Base-by-base conservation (phyloP, 2,888 invertebrate species). In the Drosophila fulvimacula region DNA sequence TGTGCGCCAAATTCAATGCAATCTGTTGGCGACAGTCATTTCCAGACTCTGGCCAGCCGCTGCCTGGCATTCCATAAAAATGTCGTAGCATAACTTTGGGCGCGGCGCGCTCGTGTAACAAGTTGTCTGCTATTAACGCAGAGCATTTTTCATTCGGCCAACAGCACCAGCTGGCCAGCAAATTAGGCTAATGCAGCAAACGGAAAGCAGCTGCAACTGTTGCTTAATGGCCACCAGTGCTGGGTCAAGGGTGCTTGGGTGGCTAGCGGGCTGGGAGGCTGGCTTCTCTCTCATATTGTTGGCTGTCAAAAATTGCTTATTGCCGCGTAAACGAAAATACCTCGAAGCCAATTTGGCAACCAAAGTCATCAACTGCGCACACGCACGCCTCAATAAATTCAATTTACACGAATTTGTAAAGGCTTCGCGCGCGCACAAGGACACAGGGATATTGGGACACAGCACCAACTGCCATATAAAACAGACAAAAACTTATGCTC, bases 381-480 rank as follows among this genome's bases (percentile, higher is more conserved):
- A 85, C 81, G 76, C 83, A 88, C 75, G 89, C 89, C 83, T 76
- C 86, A 79, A 88, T 88, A 89, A 87, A 89, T 87, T 87, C 89
- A 87, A 87, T 89, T 87, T 89, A 82, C 89, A 79, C 85, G 79
- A 89, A 82, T 89, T 89, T 89, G 82, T 81, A 81, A 81, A 85
- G 89, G 89, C 73, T 81, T 65, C 76, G 66, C 73, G 69, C 15
- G 59, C 77, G 67, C 15, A 36, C 32, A 55, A 9, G 36, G 44
- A 57, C 27, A 44, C 53, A n/a, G n/a, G n/a, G n/a, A n/a, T n/a
- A n/a, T n/a, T n/a, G n/a, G n/a, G n/a, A n/a, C n/a, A 59, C 38
- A 38, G 49, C 38, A 53, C 42, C 62, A 63, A 64, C 59, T 65
- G 59, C 67, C 65, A 76, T 76, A 72, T 79, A 75, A 67, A 76